Evolutionary conservation across 2,113 vertebrate species (phyloP).

Genomic region (Egretta garzetta): DNA sequence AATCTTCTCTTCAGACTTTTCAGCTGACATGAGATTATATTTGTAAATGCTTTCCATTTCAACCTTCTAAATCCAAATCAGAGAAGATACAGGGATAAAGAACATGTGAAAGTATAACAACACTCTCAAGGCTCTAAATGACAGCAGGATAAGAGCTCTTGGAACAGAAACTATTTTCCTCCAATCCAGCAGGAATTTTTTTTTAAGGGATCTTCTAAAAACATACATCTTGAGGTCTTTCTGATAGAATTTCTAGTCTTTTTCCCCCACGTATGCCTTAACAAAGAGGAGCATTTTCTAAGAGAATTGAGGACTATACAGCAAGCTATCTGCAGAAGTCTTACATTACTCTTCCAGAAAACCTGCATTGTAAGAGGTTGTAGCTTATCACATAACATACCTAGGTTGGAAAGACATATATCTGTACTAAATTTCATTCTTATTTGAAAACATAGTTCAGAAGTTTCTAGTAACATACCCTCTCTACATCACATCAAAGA

Average conservation of each 20-base stretch:
- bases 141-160: neutral
- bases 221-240: neutral
- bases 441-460: fast-evolving
- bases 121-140: neutral
- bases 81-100: neutral
- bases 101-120: neutral
- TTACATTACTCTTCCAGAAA: neutral
- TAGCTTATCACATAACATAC: neutral
- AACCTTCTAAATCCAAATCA: neutral
- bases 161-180: neutral
- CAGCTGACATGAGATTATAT: neutral
- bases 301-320: neutral
- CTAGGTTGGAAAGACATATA: neutral
- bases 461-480: neutral
- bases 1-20: neutral
- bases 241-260: neutral
- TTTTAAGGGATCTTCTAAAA: neutral
- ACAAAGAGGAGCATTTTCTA: neutral
- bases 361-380: neutral
- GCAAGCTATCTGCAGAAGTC: neutral
- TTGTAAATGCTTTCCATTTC: conserved; percentile 14
- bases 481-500: neutral
- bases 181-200: neutral
- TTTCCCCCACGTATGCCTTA: neutral
- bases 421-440: neutral